Evolutionary conservation across 2,113 vertebrate species (phyloP), one percentile per base, ranked within the genome.

Genomic region (Callipepla squamata): DNA sequence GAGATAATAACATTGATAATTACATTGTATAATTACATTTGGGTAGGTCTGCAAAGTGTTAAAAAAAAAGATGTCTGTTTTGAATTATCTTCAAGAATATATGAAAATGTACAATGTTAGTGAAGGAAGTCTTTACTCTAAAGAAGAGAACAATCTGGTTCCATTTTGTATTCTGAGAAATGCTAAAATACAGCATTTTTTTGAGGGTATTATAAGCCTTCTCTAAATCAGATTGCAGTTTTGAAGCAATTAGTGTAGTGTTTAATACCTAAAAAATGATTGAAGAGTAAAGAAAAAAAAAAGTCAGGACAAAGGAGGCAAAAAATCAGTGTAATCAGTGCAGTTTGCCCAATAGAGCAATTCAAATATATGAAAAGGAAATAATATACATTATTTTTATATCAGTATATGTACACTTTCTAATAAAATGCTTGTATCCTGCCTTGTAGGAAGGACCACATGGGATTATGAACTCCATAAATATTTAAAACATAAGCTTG

Each of bases 401-500:
- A 65, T 38, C 59, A 82, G 53, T 70, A 51, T 21, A 15, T 63
- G 18, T 15, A n/a, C 5, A 63, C 8, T 74, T 78, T 47, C 61
- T 92, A 61, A 77, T 78, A 92, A 85, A 87, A 59, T 18, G 23
- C 5, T 79, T 67, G 18, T 16, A 61, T 72, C 30, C 20, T 22
- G 21, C 18, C 57, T 42, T 74, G 57, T 19, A 80, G 47, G 32
- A 81, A 74, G 11, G 36, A 82, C 25, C 21, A 68, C 5, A 2
- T 38, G 45, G 40, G 34, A 45, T 65, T 78, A 42, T n/a, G 44
- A 91, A 53, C 80, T 30, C 21, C 32, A 88, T 93, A 82, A 94
- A 93, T 92, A 91, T 88, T 95, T 93, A 63, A 91, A 77, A 75
- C 14, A 7, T 53, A 92, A 85, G 55, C 75, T 65, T 58, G 55